These are phyloP conservation scores for Xiphophorus couchianus DNA, from an alignment of 2,113 vertebrate species.

Conservation along the genomic window DNA sequence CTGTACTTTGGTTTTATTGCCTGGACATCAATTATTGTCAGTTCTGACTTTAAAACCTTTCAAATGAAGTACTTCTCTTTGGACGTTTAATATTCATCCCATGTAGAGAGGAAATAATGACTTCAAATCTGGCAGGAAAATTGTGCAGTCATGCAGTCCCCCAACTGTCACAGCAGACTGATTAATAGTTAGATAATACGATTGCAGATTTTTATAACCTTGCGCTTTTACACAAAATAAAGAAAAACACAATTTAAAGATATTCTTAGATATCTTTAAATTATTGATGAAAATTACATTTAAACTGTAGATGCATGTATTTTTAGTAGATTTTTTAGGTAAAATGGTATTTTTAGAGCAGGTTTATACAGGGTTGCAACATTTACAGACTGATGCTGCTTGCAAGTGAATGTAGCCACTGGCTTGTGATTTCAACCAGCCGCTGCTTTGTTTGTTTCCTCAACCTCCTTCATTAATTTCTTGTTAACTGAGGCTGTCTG, in stretches of 20 bases:
- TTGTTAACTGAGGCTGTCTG: background rate
- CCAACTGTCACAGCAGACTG: slow-evolving; percentile 10
- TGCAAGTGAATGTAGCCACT: background rate
- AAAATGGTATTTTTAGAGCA: background rate
- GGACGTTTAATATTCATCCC: background rate
- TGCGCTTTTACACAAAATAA: background rate
- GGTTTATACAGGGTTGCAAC: background rate
- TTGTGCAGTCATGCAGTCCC: slow-evolving; percentile 1
- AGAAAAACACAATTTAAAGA: background rate
- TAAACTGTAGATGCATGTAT: background rate
- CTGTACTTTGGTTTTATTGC: slow-evolving; percentile 17
- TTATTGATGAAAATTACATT: background rate
- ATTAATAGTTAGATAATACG: background rate
- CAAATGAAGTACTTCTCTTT: background rate
- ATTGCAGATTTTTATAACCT: background rate
- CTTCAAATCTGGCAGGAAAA: slow-evolving; percentile 14
- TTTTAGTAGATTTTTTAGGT: background rate
- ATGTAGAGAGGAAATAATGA: slow-evolving; percentile 1
- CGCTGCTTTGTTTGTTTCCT: slow-evolving; percentile 18
- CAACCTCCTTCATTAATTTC: slow-evolving; percentile 6
- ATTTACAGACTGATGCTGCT: background rate
- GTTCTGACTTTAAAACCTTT: background rate
- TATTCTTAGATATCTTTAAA: background rate
- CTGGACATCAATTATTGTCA: background rate
- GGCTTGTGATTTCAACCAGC: background rate